Evolutionary conservation across 2,797 vertebrate genomes (phyloP).

Genomic region (Microctenopoma stevenorrisi): DNA sequence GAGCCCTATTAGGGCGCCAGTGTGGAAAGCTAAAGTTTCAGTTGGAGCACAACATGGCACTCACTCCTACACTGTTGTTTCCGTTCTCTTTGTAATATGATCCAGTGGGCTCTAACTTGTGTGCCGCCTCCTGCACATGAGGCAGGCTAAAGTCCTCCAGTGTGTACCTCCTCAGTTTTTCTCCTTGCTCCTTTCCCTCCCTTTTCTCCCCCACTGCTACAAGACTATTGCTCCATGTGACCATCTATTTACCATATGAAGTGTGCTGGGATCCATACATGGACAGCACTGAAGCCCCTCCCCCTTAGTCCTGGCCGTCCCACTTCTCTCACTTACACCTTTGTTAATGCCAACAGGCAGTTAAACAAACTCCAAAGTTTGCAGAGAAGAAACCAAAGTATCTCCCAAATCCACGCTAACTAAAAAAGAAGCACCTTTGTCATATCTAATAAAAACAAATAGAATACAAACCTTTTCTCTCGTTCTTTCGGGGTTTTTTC

Average conservation of each 20-base stretch:
- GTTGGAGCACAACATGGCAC: constrained; percentile 44
- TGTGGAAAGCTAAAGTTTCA: constrained; percentile 18
- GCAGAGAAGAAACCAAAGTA: not conserved
- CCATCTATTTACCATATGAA: constrained; percentile 73
- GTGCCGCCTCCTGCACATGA: constrained; percentile 49
- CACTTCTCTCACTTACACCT: constrained; percentile 59
- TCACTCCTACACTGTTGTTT: constrained; percentile 16
- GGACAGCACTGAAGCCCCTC: constrained; percentile 57
- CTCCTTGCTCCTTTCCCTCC: constrained; percentile 63
- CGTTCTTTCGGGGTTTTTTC: not conserved
- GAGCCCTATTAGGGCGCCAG: not conserved
- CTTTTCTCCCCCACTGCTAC: constrained; percentile 44
- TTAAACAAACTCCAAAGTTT: constrained; percentile 1
- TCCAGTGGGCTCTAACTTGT: constrained; percentile 48
- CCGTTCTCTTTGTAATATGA: constrained; percentile 32
- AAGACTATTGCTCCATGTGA: constrained; percentile 70
- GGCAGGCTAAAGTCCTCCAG: constrained; percentile 62
- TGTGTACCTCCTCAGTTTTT: constrained; percentile 36
- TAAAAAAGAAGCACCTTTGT: not conserved
- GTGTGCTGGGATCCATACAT: constrained; percentile 39
- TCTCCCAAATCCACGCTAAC: not conserved
- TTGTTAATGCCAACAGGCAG: constrained; percentile 30
- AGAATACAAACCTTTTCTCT: not conserved
- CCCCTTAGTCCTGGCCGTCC: constrained; percentile 30
- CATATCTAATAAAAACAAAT: not conserved